Base-by-base conservation (phyloP, 1,140 invertebrate species). In the Psix sp. region DNA sequence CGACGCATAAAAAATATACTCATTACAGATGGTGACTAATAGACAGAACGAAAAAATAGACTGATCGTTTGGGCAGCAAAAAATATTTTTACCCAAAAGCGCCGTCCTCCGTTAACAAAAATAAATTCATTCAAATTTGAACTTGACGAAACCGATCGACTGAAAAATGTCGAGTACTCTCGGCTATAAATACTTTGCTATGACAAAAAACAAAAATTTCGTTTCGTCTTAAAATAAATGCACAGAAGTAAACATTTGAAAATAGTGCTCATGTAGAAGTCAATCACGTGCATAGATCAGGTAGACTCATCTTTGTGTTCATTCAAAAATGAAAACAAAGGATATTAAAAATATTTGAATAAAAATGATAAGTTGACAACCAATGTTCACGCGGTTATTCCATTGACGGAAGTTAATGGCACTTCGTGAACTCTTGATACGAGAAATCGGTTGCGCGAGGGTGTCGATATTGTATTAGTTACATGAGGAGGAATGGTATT, bases 401-500 rank as follows among this genome's bases (percentile, higher is more conserved):
- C 65, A 51, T 70, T 75, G 45, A 75, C 73, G 38, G 84, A 82
- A 70, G 78, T 78, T 71, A 82, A 74, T 42, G 83, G 82, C 14
- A 80, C 70, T 78, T 90, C 89, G 15, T 84, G 77, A 5, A 91
- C 90, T 13, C 88, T 84, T 14, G 88, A 90, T 1, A 91, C 90
- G 49, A 90, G 87, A 74, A 91, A 91, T 15, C 90, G 86, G 76
- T 86, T 88, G 49, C 89, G 85, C 36, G 90, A 91, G 15, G 88
- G 86, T 46, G 86, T 88, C 6, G 90, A 88, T 52, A 90, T 87
- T 15, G 92, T 92, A 81, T 90, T 92, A 57, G 91, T 90, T 60
- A 91, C 89, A 15, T 92, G 92, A 26, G 91, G 91, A 43, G 91
- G 89, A 60, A 90, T 89, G 39, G 91, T 92, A 74, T 90, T 91